A percentile compares a stretch with the other conserved stretches of the same genome.
These are phyloP conservation scores for Ditylenchus dipsaci DNA, from an alignment of 1,140 invertebrate genomes.

Conservation along the genomic window DNA sequence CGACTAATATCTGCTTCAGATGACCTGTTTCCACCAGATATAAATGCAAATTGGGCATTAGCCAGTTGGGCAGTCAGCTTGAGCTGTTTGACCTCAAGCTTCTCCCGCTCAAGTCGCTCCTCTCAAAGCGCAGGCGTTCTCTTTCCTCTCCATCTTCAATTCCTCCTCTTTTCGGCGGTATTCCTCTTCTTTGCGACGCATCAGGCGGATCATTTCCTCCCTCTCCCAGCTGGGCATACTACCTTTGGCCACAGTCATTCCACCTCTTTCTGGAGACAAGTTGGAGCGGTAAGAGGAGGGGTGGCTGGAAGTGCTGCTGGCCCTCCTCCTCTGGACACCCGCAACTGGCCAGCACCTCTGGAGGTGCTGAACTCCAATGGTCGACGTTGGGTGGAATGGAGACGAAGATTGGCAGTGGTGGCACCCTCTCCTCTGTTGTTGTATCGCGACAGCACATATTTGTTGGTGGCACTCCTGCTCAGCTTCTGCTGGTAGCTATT, in stretches of 20 bases:
- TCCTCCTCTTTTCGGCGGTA: conserved; percentile 35
- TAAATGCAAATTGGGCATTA: conserved; percentile 17
- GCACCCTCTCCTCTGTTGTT: too few species aligned
- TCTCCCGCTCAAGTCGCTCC: conserved; percentile 37
- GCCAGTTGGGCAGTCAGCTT: conserved; percentile 24
- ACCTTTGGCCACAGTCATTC: background rate
- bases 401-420: too few species aligned
- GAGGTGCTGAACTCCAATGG: too few species aligned
- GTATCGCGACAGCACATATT: too few species aligned
- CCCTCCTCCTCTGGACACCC: background rate
- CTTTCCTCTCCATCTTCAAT: conserved; percentile 22
- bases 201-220: conserved; percentile 21
- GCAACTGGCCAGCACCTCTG: background rate
- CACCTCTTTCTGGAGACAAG: background rate
- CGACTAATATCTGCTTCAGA: too few species aligned
- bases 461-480: too few species aligned
- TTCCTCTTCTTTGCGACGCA: conserved; percentile 35
- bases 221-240: background rate
- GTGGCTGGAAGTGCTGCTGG: background rate
- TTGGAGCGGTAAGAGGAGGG: background rate
- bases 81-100: conserved; percentile 34
- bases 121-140: conserved; percentile 29
- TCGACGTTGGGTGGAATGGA: too few species aligned
- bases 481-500: too few species aligned
- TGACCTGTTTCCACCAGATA: background rate